phyloP scores from a whole-genome alignment of 30 jellyfish, hydroid and myxozoan species.

The Pelagia noctiluca region DNA sequence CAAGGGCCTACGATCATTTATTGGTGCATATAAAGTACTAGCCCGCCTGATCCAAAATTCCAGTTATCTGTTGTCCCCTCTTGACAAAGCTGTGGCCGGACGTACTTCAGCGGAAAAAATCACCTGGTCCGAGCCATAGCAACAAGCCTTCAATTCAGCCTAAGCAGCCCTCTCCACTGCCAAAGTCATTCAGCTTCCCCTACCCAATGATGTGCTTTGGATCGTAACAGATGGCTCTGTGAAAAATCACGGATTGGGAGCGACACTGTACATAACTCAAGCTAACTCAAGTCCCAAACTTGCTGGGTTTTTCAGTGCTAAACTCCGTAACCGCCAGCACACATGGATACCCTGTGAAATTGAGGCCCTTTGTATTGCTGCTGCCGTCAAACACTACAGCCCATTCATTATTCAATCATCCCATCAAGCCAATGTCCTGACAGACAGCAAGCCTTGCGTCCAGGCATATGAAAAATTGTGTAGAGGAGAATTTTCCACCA shows the following conservation, averaged over 20 bases:
- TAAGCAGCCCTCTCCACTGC: constrained; percentile 6
- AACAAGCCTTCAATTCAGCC: constrained; percentile 7
- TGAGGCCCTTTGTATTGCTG: constrained; percentile 73
- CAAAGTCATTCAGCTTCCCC: constrained; percentile 27
- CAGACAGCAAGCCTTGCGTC: constrained; percentile 80
- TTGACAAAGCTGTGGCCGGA: no score
- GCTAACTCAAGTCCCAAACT: constrained; percentile 26
- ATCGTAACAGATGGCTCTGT: constrained; percentile 65
- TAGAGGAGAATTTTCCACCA: constrained; percentile 62
- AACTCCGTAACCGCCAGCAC: constrained; percentile 50
- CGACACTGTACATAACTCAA: constrained; percentile 52
- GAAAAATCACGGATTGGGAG: constrained; percentile 51
- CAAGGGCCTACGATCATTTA: no score
- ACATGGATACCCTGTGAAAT: constrained; percentile 75
- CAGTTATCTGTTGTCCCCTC: no score
- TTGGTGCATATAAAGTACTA: no score
- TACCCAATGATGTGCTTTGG: constrained; percentile 51
- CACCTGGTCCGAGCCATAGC: no score
- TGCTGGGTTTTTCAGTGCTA: constrained; percentile 72
- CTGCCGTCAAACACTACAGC: constrained; percentile 50
- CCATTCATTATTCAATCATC: constrained; percentile 65
- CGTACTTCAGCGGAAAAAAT: no score
- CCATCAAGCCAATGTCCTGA: constrained; percentile 48
- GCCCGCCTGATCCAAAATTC: no score
- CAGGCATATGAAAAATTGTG: constrained; percentile 62